These are phyloP conservation scores for Meganola albula DNA, from an alignment of 2,888 invertebrate species.

Conservation along the genomic window DNA sequence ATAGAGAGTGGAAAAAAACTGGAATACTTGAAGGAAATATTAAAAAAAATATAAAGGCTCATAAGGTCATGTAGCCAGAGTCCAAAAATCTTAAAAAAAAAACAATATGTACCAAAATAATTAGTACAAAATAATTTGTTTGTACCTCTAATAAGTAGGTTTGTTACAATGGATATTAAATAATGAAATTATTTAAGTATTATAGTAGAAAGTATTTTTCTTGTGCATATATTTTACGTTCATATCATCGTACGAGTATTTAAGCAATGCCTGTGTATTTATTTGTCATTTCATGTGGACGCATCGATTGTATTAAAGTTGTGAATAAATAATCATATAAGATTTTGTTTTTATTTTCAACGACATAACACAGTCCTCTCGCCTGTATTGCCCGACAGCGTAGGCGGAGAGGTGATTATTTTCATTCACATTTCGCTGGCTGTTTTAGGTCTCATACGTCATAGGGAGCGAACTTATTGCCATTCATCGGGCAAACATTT, in stretches of 20 bases:
- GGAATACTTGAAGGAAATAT: too few relatives aligned
- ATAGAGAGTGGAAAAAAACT: too few relatives aligned
- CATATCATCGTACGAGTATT: conserved; percentile 34
- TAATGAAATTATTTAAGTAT: conserved; percentile 38
- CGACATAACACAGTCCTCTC: not conserved
- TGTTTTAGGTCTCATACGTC: too few relatives aligned
- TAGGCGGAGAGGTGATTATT: not conserved
- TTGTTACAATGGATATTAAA: conserved; percentile 20
- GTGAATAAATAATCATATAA: conserved; percentile 30
- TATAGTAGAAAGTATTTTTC: conserved; percentile 36
- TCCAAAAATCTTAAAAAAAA: too few relatives aligned
- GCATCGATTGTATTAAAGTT: conserved; percentile 27
- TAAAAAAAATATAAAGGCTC: too few relatives aligned
- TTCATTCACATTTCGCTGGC: not conserved
- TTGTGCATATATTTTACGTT: conserved; percentile 19
- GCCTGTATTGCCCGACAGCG: not conserved
- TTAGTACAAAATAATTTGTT: conserved; percentile 30
- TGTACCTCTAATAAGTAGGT: too few relatives aligned
- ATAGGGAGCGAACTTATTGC: too few relatives aligned
- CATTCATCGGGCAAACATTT: too few relatives aligned
- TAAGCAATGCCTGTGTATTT: conserved; percentile 35
- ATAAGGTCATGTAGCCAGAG: too few relatives aligned
- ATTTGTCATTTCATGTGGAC: conserved; percentile 34
- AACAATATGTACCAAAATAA: too few relatives aligned
- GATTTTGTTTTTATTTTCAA: not conserved